Base-by-base conservation (phyloP, 2,888 invertebrate species). In the Deilephila porcellus region DNA sequence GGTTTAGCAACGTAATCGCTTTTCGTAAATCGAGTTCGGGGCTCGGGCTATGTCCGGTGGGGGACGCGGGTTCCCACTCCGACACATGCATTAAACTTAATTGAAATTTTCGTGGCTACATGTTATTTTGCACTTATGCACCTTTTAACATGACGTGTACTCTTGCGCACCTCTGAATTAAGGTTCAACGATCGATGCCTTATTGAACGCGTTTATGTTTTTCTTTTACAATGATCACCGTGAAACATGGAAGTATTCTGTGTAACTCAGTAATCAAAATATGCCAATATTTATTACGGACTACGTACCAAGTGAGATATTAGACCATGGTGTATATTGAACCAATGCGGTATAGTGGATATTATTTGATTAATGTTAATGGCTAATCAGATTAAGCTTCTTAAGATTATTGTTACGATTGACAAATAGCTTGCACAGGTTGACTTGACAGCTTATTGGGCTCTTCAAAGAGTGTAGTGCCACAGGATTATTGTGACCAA, bases 71-170 rank as follows among this genome's bases (percentile, higher is more conserved):
- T 79, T 75, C 83, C 45, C 20, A 20, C 20, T 14, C 64, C 82
- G 86, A 88, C 90, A 90, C 90, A 88, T 91, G 91, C 91, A 92
- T 91, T 91, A 88, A 91, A 88, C 75, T 90, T 91, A 90, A 93
- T 92, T 93, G 92, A 92, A 91, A 92, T 91, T 92, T 93, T 91
- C 86, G 91, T 88, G 89, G 89, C 84, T 90, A 91, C 88, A 82
- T 89, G 86, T 92, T 91, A 91, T 90, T 92, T 90, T 85, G 89
- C 89, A 85, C 89, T 90, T 91, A 90, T 63, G 71, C 73, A 74
- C 56, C 34, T 63, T 74, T 71, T 71, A 74, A 56, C 14, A 45
- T 64, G 56, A 59, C 53, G 70, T 25, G 52, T 20, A 45, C 45
- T 52, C 64, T 20, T 45, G 64, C 45, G 64, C 64, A 67, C 64